phyloP scores from a whole-genome alignment of 2,113 vertebrate species.

The Hippocampus comes region DNA sequence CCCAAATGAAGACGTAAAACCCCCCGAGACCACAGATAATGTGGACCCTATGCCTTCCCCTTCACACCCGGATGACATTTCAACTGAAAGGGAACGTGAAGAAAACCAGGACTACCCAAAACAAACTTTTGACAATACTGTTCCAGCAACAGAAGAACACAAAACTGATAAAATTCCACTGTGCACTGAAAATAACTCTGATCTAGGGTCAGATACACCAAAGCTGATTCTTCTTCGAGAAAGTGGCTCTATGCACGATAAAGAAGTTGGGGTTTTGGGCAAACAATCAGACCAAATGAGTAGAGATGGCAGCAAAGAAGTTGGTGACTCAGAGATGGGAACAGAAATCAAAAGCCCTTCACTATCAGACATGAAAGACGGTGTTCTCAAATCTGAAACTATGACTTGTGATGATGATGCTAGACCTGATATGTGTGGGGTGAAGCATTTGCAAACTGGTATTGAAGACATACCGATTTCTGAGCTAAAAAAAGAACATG shows the following conservation, averaged over 20 bases:
- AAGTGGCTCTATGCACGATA: conserved; percentile 3
- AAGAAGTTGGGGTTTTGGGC: neutral
- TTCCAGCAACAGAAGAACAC: conserved; percentile 5
- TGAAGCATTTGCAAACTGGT: neutral
- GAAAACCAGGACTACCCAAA: conserved; percentile 17
- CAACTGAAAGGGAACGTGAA: conserved; percentile 15
- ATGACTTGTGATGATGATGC: neutral
- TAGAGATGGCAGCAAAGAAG: conserved; percentile 15
- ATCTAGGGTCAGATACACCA: conserved; percentile 1
- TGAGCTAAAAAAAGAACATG: conserved; percentile 17
- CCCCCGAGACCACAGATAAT: neutral
- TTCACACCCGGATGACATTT: conserved; percentile 6
- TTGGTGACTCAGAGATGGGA: conserved; percentile 14
- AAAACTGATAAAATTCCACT: conserved; percentile 1
- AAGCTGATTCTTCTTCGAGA: conserved; percentile 4
- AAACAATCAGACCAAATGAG: conserved; percentile 1
- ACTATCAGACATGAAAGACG: conserved; percentile 12
- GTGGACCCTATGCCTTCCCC: conserved; percentile 1
- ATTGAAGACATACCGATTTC: conserved; percentile 5
- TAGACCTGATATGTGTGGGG: conserved; percentile 1
- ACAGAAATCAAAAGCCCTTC: neutral
- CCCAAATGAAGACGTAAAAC: neutral
- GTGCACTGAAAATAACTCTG: conserved; percentile 15
- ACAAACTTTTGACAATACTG: conserved; percentile 7
- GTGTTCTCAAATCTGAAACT: conserved; percentile 4